Evolutionary conservation across 2,888 invertebrate genomes (phyloP).

Genomic region (Diploptera punctata): DNA sequence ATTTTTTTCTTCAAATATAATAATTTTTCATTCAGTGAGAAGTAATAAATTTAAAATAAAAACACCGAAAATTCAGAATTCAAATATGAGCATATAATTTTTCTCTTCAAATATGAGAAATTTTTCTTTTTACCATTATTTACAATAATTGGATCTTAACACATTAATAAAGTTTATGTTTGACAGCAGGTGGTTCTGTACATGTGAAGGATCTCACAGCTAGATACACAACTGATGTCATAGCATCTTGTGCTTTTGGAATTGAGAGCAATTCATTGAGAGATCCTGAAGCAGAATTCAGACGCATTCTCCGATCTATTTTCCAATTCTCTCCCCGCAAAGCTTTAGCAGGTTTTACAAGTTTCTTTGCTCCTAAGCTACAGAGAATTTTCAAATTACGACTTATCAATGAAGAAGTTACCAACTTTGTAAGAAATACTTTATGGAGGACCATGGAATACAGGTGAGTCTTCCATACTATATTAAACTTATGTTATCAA

Average conservation of each 20-base stretch:
- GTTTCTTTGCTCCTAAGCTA: not conserved
- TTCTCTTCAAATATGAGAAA: no score
- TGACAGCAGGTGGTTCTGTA: not conserved
- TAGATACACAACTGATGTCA: conserved; percentile 66
- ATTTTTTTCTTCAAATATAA: no score
- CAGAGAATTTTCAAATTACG: not conserved
- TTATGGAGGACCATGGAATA: conserved; percentile 47
- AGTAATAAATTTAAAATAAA: no score
- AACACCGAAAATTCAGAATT: no score
- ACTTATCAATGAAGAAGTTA: not conserved
- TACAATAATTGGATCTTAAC: no score
- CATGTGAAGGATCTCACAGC: conserved; percentile 48
- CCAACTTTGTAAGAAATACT: conserved; percentile 46
- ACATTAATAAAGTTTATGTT: no score
- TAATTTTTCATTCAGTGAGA: no score
- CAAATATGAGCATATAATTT: no score
- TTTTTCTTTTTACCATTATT: no score
- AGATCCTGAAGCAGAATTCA: conserved; percentile 62
- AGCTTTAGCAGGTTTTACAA: not conserved
- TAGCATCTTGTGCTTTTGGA: conserved; percentile 66
- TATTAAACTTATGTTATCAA: no score
- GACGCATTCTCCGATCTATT: conserved; percentile 51
- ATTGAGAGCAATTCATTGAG: conserved; percentile 65
- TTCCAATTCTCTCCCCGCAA: not conserved
- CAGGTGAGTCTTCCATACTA: conserved; percentile 10